Conservation (phyloP, 2,797 vertebrate species). For the Luscinia megarhynchos region DNA sequence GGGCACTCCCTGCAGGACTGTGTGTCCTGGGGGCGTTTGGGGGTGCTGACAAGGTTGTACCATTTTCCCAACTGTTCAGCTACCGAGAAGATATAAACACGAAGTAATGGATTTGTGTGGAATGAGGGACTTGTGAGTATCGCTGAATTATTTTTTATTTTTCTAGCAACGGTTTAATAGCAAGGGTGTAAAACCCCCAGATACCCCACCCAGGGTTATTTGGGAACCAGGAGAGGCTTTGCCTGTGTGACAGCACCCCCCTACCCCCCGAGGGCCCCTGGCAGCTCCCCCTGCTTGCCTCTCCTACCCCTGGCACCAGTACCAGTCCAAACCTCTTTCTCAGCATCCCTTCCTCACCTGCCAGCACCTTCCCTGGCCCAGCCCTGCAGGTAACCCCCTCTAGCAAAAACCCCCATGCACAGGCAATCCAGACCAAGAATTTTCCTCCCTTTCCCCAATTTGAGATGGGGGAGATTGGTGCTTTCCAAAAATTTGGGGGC, state of each 20-base stretch:
- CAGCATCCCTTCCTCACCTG: accelerated
- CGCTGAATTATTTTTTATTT: accelerated
- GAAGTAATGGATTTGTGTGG: background rate
- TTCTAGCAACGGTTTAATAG: background rate
- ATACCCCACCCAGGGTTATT: background rate
- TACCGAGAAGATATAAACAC: background rate
- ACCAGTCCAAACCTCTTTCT: background rate
- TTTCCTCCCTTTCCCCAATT: background rate
- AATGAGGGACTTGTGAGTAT: background rate
- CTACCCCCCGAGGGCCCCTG: background rate
- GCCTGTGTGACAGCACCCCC: background rate
- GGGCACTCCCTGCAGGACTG: background rate
- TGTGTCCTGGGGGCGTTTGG: accelerated
- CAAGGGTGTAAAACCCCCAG: background rate
- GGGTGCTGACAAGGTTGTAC: conserved; percentile 67
- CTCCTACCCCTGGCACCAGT: background rate
- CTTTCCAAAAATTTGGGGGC: background rate
- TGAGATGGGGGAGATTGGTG: background rate
- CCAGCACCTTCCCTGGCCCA: background rate
- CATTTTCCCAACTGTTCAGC: conserved; percentile 62
- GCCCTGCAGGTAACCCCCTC: background rate
- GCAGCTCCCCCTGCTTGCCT: background rate
- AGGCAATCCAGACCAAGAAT: accelerated
- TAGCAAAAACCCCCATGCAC: accelerated
- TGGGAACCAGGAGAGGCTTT: background rate